Evolutionary conservation across 2,113 vertebrate species (phyloP).

Genomic region (Montifringilla adamsi): DNA sequence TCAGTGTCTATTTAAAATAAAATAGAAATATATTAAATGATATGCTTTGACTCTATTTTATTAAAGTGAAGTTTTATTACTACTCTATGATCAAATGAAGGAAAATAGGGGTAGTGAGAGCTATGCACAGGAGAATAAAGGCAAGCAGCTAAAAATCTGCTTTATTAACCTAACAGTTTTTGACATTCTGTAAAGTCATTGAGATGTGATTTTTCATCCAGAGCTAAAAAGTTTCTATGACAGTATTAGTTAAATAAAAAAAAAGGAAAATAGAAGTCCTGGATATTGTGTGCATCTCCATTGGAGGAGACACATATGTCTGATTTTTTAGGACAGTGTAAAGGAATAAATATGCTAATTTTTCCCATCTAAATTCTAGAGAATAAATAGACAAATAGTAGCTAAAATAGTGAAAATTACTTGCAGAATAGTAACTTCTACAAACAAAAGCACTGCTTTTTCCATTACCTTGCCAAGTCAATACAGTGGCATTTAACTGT

Average conservation of each 20-base stretch:
- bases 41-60: slow-evolving; percentile 47
- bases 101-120: slow-evolving; percentile 29
- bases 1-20: slow-evolving; percentile 59
- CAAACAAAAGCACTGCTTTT: not conserved
- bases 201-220: slow-evolving; percentile 19
- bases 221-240: not conserved
- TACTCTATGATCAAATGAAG: slow-evolving; percentile 50
- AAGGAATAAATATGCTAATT: not conserved
- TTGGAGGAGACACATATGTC: not conserved
- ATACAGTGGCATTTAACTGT: not conserved
- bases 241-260: not conserved
- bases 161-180: not conserved
- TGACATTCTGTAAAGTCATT: not conserved
- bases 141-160: slow-evolving; percentile 9
- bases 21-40: slow-evolving; percentile 46
- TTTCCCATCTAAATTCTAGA: not conserved
- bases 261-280: not conserved
- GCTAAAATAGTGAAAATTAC: not conserved
- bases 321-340: not conserved
- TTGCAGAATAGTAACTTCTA: not conserved
- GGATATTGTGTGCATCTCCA: not conserved
- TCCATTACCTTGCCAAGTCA: not conserved
- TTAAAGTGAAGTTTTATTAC: slow-evolving; percentile 66
- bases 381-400: not conserved
- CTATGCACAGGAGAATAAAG: not conserved